Base-by-base conservation (phyloP, 1,140 invertebrate species). In the Dolichoris vasculosae region DNA sequence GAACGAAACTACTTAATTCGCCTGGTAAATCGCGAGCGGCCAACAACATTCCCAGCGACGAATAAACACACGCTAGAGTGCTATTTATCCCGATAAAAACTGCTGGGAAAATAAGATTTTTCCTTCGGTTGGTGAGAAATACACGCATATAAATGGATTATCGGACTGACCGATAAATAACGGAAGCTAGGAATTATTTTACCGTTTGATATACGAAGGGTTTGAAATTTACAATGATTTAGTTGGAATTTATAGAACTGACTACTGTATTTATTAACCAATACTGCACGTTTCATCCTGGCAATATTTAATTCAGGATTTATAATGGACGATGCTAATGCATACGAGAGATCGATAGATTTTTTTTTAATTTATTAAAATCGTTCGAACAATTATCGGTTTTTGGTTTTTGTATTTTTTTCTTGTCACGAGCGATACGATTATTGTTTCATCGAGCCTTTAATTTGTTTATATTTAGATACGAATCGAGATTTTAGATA, bases 1-100 rank as follows among this genome's bases (percentile, higher is more conserved):
- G 78, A 30, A 73, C 35, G 32, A 82, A 87, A 87, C 43, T 73
- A 13, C 67, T 38, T 51, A 35, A 46, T 20, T 48, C 11, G 23
- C 20, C 8, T 51, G 15, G 48, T n/a, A 26, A 20, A 2, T 59
- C 23, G 55, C 23, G 55, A 59, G 23, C 20, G 55, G 20, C 20
- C 20, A 26, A 26, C 55, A 59, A 59, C 55, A 32, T 20, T 48
- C 11, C 9, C 26, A 1, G 1, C 26, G n/a, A 35, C 8, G 77
- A 64, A 64, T 79, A 79, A 79, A 64, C 26, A 73, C 0, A 23
- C 15, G 67, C 32, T 38, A 20, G 67, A 40, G 35, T 64, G 59
- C 26, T 2, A 67, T 67, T 67, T 32, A 13, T 11, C 6, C n/a
- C 20, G 26, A 59, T 26, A 67, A 67, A 32, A 67, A 8, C 17